phyloP scores from a whole-genome alignment of 2,113 vertebrate genomes.

The Sminthopsis crassicaudata region DNA sequence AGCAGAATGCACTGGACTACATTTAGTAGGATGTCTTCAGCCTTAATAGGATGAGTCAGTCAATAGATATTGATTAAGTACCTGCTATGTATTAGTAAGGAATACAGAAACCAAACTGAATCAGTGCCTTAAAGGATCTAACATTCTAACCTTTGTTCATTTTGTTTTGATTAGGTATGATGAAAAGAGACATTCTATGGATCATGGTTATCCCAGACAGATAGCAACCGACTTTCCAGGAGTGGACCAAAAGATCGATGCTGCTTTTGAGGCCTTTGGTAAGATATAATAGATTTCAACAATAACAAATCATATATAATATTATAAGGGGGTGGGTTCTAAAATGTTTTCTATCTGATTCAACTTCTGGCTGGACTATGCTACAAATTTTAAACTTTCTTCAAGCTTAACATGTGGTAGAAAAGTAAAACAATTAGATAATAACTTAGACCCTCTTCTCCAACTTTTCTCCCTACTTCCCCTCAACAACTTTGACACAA shows the following conservation, averaged over 20 bases:
- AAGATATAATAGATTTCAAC: slow-evolving; percentile 56
- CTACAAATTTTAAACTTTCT: too few species aligned
- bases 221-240: slow-evolving; percentile 90
- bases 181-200: slow-evolving; percentile 87
- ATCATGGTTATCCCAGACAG: slow-evolving; percentile 88
- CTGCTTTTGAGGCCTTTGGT: slow-evolving; percentile 90
- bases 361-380: background rate
- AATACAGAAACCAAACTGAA: background rate
- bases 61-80: background rate
- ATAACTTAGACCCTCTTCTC: background rate
- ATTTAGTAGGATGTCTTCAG: background rate
- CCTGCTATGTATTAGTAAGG: background rate
- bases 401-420: background rate
- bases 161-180: slow-evolving; percentile 86
- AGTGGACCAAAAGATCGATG: slow-evolving; percentile 88
- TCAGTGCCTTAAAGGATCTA: background rate
- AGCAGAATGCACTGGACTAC: background rate
- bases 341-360: background rate
- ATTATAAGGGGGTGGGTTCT: background rate
- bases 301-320: background rate
- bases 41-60: background rate
- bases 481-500: background rate
- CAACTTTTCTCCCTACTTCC: background rate
- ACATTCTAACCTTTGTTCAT: background rate
- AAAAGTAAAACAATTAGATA: slow-evolving; percentile 21